phyloP scores from a whole-genome alignment of 2,797 vertebrate genomes.

The Microhierax caerulescens region DNA sequence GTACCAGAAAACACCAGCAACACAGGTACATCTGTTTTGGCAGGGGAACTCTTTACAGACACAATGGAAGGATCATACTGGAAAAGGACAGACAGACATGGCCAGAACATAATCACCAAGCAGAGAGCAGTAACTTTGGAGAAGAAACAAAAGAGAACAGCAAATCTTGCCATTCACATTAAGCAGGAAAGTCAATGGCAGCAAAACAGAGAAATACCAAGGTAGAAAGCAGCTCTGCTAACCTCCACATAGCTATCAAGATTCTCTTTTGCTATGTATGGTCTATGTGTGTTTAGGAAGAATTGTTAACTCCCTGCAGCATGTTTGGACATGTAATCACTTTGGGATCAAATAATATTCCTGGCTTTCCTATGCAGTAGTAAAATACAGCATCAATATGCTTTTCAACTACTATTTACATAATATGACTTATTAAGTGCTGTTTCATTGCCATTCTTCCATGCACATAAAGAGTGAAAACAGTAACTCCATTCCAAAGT shows the following conservation, averaged over 20 bases:
- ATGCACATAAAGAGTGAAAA: background rate
- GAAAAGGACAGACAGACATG: background rate
- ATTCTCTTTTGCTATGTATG: background rate
- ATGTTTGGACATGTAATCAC: background rate
- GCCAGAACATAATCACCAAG: background rate
- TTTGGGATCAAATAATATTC: background rate
- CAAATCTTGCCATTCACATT: fast-evolving
- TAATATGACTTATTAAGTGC: background rate
- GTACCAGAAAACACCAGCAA: background rate
- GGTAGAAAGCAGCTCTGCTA: background rate
- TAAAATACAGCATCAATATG: background rate
- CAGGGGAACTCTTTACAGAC: background rate
- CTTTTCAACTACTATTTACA: background rate
- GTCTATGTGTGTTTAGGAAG: background rate
- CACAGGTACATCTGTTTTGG: background rate
- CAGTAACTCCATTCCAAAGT: background rate
- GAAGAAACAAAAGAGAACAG: background rate
- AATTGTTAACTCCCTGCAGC: background rate
- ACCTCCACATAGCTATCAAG: background rate
- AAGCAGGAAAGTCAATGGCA: background rate
- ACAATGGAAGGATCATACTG: background rate
- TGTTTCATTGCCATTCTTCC: background rate
- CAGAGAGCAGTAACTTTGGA: background rate
- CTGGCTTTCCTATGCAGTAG: background rate
- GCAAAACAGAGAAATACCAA: background rate